Evolutionary conservation across 2,797 vertebrate species (phyloP), one percentile per base, ranked within the genome.

Genomic region (Gymnoscopelus braueri): DNA sequence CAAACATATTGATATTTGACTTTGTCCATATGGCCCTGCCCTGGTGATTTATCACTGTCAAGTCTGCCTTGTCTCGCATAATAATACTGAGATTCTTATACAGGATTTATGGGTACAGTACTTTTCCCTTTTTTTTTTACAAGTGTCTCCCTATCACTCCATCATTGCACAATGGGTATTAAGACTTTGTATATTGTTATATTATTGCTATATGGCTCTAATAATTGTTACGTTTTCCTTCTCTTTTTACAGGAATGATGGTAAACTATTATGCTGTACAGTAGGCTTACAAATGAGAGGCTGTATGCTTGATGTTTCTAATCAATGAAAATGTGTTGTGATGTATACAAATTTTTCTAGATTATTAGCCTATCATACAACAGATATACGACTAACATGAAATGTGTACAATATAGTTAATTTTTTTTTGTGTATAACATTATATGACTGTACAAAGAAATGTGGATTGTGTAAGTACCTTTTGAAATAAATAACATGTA

Each of bases 401-500:
- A 23, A 61, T 23, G 8, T 72, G 71, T 66, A 55, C 44, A 44
- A 35, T 62, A 24, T 55, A 15, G 13, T 32, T 67, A 29, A 4
- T 32, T 71, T 67, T 48, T 44, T 84, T 64, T 79, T 81, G 76
- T 83, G 58, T 86, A 71, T 85, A 80, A 81, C 62, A 69, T 75
- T 5, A 47, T 50, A 74, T 83, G 64, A 82, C 67, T 91, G 85
- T 88, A 87, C 66, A 88, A 87, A 89, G 60, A 80, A 72, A 73
- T 69, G 51, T 86, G 60, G 74, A 77, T 86, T 58, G 63, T 87
- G 74, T 83, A 78, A 81, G 76, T 84, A 64, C 77, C 60, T 81
- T 88, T 88, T 87, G 83, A 77, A 90, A 89, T 90, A 88, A 88
- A 67, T 15, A 35, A 90, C n/a, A 65, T 70, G 47, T 53, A 67